A percentile compares a stretch with the other conserved stretches of the same genome.
Conservation (phyloP, 53 echinoderm and acorn worm species). For the Hippasteria phrygiana region DNA sequence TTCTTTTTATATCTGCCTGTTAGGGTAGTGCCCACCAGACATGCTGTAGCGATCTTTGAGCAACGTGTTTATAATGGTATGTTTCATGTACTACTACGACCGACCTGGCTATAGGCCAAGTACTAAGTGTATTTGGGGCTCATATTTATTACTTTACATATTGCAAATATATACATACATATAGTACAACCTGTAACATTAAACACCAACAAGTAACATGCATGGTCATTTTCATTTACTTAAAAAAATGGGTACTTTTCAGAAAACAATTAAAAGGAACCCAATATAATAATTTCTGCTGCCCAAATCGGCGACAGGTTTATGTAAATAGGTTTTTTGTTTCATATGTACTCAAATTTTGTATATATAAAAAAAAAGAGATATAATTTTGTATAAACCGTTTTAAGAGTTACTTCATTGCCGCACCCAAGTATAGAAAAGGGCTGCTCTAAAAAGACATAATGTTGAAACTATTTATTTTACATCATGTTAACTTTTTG, state of each 20-base stretch:
- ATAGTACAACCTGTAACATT: neutral
- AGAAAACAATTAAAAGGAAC: neutral
- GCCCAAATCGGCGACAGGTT: neutral
- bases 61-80: neutral
- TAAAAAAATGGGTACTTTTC: too few species aligned
- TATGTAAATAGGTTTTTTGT: conserved; percentile 28
- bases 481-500: conserved; percentile 15
- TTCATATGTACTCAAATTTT: conserved; percentile 39
- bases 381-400: conserved; percentile 65
- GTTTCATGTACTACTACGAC: conserved; percentile 22
- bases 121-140: conserved; percentile 32
- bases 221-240: neutral
- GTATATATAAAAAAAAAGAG: conserved; percentile 44
- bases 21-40: neutral
- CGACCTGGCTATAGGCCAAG: conserved; percentile 11
- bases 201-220: conserved; percentile 1
- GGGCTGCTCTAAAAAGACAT: neutral
- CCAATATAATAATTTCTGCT: neutral
- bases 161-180: conserved; percentile 46
- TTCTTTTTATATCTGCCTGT: neutral
- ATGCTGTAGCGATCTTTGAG: neutral
- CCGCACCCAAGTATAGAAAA: too few species aligned
- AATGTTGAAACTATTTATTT: conserved; percentile 52
- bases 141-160: conserved; percentile 50
- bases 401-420: neutral